Evolutionary conservation across 2,888 invertebrate genomes (phyloP), one percentile per base, ranked within the genome.

Genomic region (Trichopria drosophilae): DNA sequence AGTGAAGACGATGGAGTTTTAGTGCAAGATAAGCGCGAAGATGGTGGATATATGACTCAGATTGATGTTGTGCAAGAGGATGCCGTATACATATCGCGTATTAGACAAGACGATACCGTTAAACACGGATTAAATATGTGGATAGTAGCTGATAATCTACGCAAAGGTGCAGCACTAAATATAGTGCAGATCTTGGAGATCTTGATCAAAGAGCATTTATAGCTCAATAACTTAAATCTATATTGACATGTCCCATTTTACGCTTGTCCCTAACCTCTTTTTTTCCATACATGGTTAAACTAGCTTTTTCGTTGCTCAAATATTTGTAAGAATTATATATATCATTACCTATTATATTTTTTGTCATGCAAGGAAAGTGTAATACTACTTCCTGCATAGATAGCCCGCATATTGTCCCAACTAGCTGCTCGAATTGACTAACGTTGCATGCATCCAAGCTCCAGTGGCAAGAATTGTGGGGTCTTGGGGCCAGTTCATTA

Each of bases 181-280:
- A n/a, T n/a, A n/a, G n/a, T n/a, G n/a, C n/a, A n/a, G n/a, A n/a
- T n/a, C n/a, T n/a, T n/a, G n/a, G n/a, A n/a, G n/a, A n/a, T n/a
- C n/a, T n/a, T n/a, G n/a, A n/a, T n/a, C n/a, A n/a, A n/a, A n/a
- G n/a, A n/a, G n/a, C n/a, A n/a, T n/a, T n/a, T n/a, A n/a, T n/a
- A n/a, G n/a, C n/a, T n/a, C n/a, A n/a, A 34, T 39, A 39, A 39
- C 39, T 39, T 39, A 39, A 39, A 39, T 39, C 39, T 39, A 39
- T 39, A 39, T 39, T 39, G 39, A 39, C 39, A 39, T 39, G 39
- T 39, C 39, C 39, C 39, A 39, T 39, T 39, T 39, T 39, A 39
- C 39, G 39, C 39, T 39, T 39, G 26, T 39, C 39, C 24, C 39
- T 39, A 39, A 39, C 39, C 39, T 39, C 39, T 39, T 39, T 39